phyloP scores from a whole-genome alignment of 2,113 vertebrate species.

The Corythornis vintsioides region DNA sequence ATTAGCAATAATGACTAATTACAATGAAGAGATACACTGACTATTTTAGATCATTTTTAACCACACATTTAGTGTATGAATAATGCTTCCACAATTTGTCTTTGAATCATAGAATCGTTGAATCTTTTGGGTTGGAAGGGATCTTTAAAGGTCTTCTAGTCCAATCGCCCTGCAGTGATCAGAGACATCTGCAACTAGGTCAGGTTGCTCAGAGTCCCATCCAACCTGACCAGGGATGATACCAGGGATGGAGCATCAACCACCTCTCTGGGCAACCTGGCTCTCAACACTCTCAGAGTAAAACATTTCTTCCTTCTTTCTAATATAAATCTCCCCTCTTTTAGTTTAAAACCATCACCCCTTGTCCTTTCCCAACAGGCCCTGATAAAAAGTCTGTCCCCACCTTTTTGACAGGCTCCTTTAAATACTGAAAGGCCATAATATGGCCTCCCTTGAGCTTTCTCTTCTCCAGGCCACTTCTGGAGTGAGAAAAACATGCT shows the following conservation, averaged over 20 bases:
- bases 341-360: not conserved
- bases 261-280: no score
- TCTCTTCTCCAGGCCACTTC: no score
- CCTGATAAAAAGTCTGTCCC: not conserved
- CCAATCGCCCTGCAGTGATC: no score
- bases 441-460: no score
- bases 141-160: not conserved
- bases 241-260: no score
- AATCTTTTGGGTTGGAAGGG: not conserved
- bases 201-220: no score
- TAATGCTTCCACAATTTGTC: not conserved
- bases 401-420: not conserved
- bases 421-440: no score
- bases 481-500: not conserved
- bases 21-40: not conserved
- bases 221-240: no score
- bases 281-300: no score
- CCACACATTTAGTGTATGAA: rapidly evolving
- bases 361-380: not conserved
- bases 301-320: no score
- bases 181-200: no score
- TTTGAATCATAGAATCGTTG: not conserved
- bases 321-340: not conserved
- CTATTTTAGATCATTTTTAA: not conserved
- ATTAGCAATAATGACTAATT: not conserved